These are phyloP conservation scores for Sclerodermus sp. DNA, from an alignment of 2,888 invertebrate species.

Conservation along the genomic window DNA sequence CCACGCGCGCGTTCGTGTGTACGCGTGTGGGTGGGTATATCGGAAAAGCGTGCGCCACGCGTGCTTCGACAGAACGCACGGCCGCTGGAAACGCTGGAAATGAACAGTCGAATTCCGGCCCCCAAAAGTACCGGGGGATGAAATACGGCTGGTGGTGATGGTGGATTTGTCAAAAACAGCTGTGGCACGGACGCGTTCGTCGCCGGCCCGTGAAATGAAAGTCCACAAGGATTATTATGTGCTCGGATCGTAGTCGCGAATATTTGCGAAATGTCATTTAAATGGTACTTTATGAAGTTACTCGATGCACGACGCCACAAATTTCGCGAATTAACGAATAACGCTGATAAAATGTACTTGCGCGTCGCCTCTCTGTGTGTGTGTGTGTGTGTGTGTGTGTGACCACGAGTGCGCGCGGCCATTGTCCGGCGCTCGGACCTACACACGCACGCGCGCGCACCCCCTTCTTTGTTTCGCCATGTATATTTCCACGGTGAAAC, in stretches of 20 bases:
- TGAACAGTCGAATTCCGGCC: conserved; percentile 12
- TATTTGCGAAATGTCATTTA: background rate
- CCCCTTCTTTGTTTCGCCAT: no score
- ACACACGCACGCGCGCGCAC: no score
- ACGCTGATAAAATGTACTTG: no score
- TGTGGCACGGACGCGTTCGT: conserved; percentile 28
- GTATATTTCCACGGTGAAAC: no score
- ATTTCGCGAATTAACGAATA: background rate
- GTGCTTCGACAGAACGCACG: background rate
- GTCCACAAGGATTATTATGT: conserved; percentile 23
- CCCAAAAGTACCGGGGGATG: conserved; percentile 21
- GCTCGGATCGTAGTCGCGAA: no score
- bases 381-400: no score
- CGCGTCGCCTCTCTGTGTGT: no score
- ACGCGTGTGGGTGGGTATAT: background rate
- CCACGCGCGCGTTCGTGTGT: background rate
- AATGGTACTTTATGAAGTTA: background rate
- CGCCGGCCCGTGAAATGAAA: conserved; percentile 31
- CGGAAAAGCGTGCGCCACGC: background rate
- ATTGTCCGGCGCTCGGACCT: no score
- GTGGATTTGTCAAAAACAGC: conserved; percentile 37
- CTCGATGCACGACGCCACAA: background rate
- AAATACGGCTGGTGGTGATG: conserved; percentile 34
- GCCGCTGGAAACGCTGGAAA: conserved; percentile 17
- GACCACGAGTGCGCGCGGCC: no score